Evolutionary conservation across 2,797 vertebrate species (phyloP).

Genomic region (Sebastiscus tertius): DNA sequence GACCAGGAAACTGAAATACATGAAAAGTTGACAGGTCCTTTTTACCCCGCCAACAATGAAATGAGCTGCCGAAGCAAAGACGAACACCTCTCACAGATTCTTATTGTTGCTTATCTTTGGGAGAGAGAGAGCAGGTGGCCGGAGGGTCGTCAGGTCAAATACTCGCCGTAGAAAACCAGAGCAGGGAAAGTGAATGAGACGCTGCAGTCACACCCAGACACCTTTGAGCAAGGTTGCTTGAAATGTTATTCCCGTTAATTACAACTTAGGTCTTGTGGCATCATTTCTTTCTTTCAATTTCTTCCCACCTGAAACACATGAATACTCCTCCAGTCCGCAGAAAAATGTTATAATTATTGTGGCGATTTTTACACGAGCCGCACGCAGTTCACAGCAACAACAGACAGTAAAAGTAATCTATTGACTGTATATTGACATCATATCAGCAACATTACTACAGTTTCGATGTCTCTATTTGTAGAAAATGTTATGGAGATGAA

Average conservation of each 20-base stretch:
- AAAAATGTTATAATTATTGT: no score
- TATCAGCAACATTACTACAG: no score
- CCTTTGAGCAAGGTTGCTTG: neutral
- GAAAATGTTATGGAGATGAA: no score
- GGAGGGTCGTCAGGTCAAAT: slow-evolving; percentile 42
- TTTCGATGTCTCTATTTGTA: no score
- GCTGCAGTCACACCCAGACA: neutral
- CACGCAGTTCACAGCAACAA: no score
- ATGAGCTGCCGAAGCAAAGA: slow-evolving; percentile 9
- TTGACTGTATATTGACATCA: no score
- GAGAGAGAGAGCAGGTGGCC: slow-evolving; percentile 30
- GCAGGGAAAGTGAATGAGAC: neutral
- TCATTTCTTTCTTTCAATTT: no score
- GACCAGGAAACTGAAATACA: slow-evolving; percentile 47
- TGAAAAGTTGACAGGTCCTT: slow-evolving; percentile 56
- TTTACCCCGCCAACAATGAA: slow-evolving; percentile 55
- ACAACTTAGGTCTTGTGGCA: neutral
- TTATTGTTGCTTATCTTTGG: neutral
- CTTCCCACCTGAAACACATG: no score
- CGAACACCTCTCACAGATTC: neutral
- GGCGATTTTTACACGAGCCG: no score
- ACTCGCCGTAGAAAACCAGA: neutral
- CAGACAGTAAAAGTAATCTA: no score
- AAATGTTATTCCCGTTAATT: neutral
- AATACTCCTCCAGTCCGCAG: no score